Evolutionary conservation across 1,140 invertebrate species (phyloP).

Genomic region (Halictus rubicundus): DNA sequence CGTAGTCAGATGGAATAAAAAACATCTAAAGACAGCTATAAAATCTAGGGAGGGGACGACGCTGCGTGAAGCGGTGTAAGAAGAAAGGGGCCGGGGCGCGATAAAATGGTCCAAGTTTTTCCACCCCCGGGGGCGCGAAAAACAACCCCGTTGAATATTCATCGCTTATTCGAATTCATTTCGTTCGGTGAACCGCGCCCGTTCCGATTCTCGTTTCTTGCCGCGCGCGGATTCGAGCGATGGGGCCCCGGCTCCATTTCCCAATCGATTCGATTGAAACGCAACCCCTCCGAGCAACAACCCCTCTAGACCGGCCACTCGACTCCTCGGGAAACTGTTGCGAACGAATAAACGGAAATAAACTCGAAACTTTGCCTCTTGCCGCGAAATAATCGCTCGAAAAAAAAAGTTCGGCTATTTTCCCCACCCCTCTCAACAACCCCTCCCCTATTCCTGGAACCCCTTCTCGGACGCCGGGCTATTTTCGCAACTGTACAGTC

Average conservation of each 20-base stretch:
- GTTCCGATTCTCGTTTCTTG: slow-evolving; percentile 18
- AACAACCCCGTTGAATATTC: slow-evolving; percentile 25
- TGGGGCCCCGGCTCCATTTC: neutral
- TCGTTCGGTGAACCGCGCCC: neutral
- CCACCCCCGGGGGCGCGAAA: neutral
- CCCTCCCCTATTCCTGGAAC: too few relatives aligned
- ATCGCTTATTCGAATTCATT: slow-evolving; percentile 31
- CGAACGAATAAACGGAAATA: slow-evolving; percentile 6
- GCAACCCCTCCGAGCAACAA: neutral
- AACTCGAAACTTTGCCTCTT: slow-evolving; percentile 7
- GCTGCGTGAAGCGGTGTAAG: neutral
- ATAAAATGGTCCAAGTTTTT: slow-evolving; percentile 10
- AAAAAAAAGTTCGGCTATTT: neutral
- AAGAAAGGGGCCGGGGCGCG: neutral
- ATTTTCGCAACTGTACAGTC: too few relatives aligned
- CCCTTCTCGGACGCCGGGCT: too few relatives aligned
- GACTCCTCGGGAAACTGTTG: neutral
- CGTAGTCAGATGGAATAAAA: too few relatives aligned
- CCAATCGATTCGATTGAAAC: slow-evolving; percentile 7
- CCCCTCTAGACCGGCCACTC: neutral
- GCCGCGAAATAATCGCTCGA: neutral
- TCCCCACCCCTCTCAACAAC: neutral
- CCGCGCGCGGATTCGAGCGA: neutral
- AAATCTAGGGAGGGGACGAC: neutral
- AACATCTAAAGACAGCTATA: too few relatives aligned